phyloP scores from a whole-genome alignment of 1,140 invertebrate genomes.

The Bradysia coprophila region DNA sequence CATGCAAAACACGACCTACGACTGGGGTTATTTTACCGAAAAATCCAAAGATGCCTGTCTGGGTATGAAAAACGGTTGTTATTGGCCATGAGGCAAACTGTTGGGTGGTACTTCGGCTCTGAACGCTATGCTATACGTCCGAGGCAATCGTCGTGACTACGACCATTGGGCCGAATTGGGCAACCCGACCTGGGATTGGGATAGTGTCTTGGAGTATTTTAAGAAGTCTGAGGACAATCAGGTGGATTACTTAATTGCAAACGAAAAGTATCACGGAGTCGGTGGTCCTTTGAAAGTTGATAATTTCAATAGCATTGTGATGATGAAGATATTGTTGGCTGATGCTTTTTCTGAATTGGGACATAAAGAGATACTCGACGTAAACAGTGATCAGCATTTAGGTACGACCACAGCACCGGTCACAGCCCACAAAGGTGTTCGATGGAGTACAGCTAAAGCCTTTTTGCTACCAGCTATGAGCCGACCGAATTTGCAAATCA shows the following conservation, averaged over 20 bases:
- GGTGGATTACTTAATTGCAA: slow-evolving; percentile 22
- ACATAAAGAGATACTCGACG: slow-evolving; percentile 29
- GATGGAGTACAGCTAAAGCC: slow-evolving; percentile 37
- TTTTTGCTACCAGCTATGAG: slow-evolving; percentile 34
- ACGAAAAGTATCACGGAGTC: slow-evolving; percentile 14
- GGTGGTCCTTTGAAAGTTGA: not conserved
- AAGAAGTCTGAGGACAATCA: slow-evolving; percentile 38
- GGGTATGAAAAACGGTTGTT: slow-evolving; percentile 26
- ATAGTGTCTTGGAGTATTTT: slow-evolving; percentile 52
- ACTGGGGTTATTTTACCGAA: slow-evolving; percentile 1
- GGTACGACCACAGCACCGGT: slow-evolving; percentile 29
- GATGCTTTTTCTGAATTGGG: slow-evolving; percentile 24
- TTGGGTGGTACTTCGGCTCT: slow-evolving; percentile 49
- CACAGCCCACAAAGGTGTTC: slow-evolving; percentile 27
- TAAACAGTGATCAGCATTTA: slow-evolving; percentile 26
- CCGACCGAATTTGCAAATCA: slow-evolving; percentile 51
- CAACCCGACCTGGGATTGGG: slow-evolving; percentile 43
- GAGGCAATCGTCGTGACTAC: slow-evolving; percentile 43
- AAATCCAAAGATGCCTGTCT: slow-evolving; percentile 1
- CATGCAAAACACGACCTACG: not conserved
- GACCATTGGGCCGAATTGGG: slow-evolving; percentile 42
- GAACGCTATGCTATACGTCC: slow-evolving; percentile 55
- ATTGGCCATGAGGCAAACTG: slow-evolving; percentile 41
- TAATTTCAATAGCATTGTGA: not conserved
- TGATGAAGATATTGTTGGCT: slow-evolving; percentile 22